phyloP scores from a whole-genome alignment of 2,888 invertebrate species.

The Andrena bucephala region DNA sequence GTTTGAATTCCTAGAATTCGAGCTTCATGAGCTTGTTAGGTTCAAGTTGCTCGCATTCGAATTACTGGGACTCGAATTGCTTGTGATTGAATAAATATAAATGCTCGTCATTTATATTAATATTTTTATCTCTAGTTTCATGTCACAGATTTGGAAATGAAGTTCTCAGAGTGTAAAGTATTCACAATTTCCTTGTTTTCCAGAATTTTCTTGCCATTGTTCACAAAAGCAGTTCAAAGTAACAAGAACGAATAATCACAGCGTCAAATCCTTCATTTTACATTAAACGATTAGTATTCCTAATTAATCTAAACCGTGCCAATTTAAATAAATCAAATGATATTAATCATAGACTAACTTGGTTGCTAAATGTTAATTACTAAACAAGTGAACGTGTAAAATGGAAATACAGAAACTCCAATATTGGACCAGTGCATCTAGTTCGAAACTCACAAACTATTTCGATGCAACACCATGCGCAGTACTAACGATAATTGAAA shows the following conservation, averaged over 20 bases:
- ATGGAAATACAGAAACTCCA: slow-evolving; percentile 7
- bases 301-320: neutral
- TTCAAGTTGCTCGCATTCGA: too few relatives aligned
- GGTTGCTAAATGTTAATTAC: neutral
- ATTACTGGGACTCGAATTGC: too few relatives aligned
- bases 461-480: slow-evolving; percentile 9
- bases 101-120: too few relatives aligned
- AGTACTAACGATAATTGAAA: slow-evolving; percentile 30
- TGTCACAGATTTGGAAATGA: too few relatives aligned
- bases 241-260: neutral
- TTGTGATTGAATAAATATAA: too few relatives aligned
- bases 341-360: slow-evolving; percentile 12
- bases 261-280: neutral
- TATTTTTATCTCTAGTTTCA: too few relatives aligned
- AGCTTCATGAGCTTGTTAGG: too few relatives aligned
- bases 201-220: neutral
- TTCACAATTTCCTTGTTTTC: neutral
- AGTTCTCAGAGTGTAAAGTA: too few relatives aligned
- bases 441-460: slow-evolving; percentile 22
- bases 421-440: slow-evolving; percentile 1
- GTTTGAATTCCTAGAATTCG: too few relatives aligned
- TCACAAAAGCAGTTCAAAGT: neutral
- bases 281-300: neutral
- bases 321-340: neutral
- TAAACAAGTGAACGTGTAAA: neutral